Base-by-base conservation (phyloP, 2,113 vertebrate genomes). In the Chauna torquata region DNA sequence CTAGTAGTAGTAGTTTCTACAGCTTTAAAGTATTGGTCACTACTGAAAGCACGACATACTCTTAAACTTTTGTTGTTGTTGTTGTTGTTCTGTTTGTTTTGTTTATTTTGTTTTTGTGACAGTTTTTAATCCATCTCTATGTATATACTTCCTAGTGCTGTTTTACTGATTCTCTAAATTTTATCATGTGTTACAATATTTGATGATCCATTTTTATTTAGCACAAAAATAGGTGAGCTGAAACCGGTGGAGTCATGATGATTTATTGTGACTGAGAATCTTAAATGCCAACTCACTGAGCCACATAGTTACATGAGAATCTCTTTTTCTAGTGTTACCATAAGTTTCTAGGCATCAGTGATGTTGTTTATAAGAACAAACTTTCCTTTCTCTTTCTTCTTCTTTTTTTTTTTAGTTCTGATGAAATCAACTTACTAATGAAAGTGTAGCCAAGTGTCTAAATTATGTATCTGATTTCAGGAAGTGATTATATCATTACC, bases 401-500 rank as follows among this genome's bases (percentile, higher is more conserved):
- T 27, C 7, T 28, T 50, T 36, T 69, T 81, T 5, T 50, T 52
- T 86, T 64, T 65, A 72, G 86, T 82, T 93, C 58, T 57, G 69
- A 90, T 65, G 28, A 85, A 82, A 82, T 88, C 36, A 80, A 38
- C 40, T 91, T 72, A 16, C 17, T 68, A 55, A 57, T 0, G 65
- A 90, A 93, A 88, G 23, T 40, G 32, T 77, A 80, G 36, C 42
- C 36, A 88, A 61, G 28, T 9, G 10, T 69, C 30, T 70, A 81
- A 65, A 74, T 74, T 77, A 57, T 49, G 11, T 36, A 34, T 88
- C 34, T 90, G 40, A 76, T 79, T 92, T 93, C 74, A 88, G 28
- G 87, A 89, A 85, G 65, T 65, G 22, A 38, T 88, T 91, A n/a
- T 69, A 69, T 50, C 20, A 78, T 74, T 92, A 71, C 20, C 44